Evolutionary conservation across 2,797 vertebrate genomes (phyloP).

Genomic region (Pseudomugil tenellus): DNA sequence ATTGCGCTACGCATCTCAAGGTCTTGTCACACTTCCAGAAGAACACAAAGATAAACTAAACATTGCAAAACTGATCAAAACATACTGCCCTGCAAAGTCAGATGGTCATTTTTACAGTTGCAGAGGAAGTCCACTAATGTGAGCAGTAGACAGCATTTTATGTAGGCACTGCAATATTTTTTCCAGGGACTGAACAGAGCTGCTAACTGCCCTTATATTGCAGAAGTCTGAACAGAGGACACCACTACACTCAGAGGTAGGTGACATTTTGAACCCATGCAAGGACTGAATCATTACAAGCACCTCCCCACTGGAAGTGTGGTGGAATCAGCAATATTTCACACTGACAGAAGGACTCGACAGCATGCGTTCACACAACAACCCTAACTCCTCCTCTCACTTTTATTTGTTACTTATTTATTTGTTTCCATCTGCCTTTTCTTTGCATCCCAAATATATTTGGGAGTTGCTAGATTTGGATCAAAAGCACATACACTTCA

Average conservation of each 20-base stretch:
- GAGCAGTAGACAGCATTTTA: background rate
- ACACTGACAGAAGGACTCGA: constrained; percentile 83
- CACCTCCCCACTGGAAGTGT: constrained; percentile 79
- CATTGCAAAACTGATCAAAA: constrained; percentile 5
- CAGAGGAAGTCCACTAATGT: constrained; percentile 11
- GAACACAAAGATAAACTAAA: constrained; percentile 4
- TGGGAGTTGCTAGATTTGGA: constrained; percentile 54
- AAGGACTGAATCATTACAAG: constrained; percentile 81
- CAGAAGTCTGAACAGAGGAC: constrained; percentile 55
- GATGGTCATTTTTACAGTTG: constrained; percentile 4
- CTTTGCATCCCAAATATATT: constrained; percentile 22
- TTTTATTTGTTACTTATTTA: constrained; percentile 51
- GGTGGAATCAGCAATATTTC: constrained; percentile 83
- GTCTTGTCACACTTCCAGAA: background rate
- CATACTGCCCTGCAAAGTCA: background rate
- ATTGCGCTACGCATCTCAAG: background rate
- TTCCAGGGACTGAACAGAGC: background rate
- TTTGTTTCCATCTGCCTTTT: constrained; percentile 36
- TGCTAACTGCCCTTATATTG: constrained; percentile 9
- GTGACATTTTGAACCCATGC: constrained; percentile 79
- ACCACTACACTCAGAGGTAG: constrained; percentile 59
- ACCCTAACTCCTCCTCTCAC: constrained; percentile 54
- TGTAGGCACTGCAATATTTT: background rate
- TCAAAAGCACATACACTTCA: constrained; percentile 51
- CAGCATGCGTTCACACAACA: constrained; percentile 73